A percentile compares a stretch with the other conserved stretches of the same genome.
These are phyloP conservation scores for Hirudinaria manillensis DNA, from an alignment of 2,888 invertebrate species.

Conservation along the genomic window DNA sequence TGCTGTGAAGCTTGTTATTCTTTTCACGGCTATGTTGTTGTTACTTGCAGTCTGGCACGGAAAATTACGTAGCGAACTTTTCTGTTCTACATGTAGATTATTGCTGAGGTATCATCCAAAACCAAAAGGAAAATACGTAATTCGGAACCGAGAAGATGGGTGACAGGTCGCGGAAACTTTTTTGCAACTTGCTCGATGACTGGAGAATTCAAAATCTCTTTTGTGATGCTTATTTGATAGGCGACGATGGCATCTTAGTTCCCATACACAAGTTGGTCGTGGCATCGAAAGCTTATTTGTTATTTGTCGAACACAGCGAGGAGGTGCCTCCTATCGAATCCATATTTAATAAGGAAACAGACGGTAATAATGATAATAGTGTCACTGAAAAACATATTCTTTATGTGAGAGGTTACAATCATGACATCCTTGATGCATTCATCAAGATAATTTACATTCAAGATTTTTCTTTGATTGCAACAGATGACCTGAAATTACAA, in stretches of 20 bases:
- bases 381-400: not conserved
- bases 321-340: not conserved
- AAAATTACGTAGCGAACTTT: not conserved
- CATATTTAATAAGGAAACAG: not conserved
- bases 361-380: not conserved
- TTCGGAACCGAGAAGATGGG: too few species aligned
- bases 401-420: not conserved
- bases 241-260: conserved; percentile 16
- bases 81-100: too few species aligned
- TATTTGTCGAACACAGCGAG: conserved; percentile 1
- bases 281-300: conserved; percentile 22
- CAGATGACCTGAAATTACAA: not conserved
- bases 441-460: conserved; percentile 2
- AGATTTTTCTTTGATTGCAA: not conserved
- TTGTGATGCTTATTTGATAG: conserved; percentile 23
- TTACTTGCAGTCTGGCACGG: not conserved
- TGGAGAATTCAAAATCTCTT: not conserved
- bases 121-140: too few species aligned
- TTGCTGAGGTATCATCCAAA: too few species aligned
- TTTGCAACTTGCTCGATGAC: not conserved
- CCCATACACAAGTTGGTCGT: conserved; percentile 25
- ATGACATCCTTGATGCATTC: conserved; percentile 14
- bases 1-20: too few species aligned
- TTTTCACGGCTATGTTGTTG: too few species aligned
- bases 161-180: not conserved